Evolutionary conservation across 2,797 vertebrate species (phyloP).

Genomic region (Phoxinus dragarum): DNA sequence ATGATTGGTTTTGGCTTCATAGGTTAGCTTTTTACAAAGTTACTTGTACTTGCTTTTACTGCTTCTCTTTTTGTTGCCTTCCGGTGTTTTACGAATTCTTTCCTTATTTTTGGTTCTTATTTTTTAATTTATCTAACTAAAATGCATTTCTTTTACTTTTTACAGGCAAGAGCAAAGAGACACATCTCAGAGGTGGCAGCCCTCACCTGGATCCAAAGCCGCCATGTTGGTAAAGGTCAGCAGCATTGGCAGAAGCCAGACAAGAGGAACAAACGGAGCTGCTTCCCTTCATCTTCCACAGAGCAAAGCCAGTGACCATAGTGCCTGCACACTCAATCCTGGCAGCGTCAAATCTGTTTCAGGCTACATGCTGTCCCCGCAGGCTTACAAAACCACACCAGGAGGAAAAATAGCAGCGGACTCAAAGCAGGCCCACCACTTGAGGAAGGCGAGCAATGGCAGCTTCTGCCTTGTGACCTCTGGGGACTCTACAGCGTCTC

Average conservation of each 20-base stretch:
- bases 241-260: slow-evolving; percentile 78
- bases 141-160: slow-evolving; percentile 1
- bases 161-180: slow-evolving; percentile 71
- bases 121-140: not conserved
- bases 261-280: slow-evolving; percentile 60
- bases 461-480: slow-evolving; percentile 83
- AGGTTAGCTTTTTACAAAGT: not conserved
- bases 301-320: slow-evolving; percentile 67
- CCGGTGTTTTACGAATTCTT: not conserved
- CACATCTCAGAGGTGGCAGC: slow-evolving; percentile 85
- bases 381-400: slow-evolving; percentile 74
- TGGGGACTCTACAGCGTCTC: slow-evolving; percentile 61
- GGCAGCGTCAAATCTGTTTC: slow-evolving; percentile 72
- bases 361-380: slow-evolving; percentile 70
- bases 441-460: slow-evolving; percentile 86
- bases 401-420: slow-evolving; percentile 72
- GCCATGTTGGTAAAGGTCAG: slow-evolving; percentile 91
- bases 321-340: slow-evolving; percentile 71
- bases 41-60: not conserved
- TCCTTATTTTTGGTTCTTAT: not conserved
- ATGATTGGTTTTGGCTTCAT: slow-evolving; percentile 25
- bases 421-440: slow-evolving; percentile 83
- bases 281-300: slow-evolving; percentile 70
- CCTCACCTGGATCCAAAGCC: slow-evolving; percentile 86
- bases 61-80: not conserved